Percentiles rank a stretch among this genome's conserved stretches.
These are phyloP conservation scores for Anthrax anthrax DNA, from an alignment of 2,888 invertebrate genomes.

Conservation along the genomic window DNA sequence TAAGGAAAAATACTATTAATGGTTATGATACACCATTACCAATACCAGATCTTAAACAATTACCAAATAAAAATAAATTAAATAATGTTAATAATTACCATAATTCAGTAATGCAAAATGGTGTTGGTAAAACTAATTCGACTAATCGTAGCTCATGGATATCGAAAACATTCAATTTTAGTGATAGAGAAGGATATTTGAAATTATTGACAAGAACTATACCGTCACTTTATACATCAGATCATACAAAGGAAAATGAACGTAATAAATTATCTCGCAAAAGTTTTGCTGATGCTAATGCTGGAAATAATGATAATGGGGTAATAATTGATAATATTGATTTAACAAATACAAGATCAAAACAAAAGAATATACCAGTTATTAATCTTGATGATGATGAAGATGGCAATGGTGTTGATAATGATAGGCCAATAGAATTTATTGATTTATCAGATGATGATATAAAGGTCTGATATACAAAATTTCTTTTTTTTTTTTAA, in stretches of 20 bases:
- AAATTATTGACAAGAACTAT: constrained; percentile 33
- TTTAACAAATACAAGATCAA: neutral
- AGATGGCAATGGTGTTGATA: constrained; percentile 18
- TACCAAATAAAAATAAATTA: neutral
- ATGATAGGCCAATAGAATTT: constrained; percentile 14
- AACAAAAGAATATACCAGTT: neutral
- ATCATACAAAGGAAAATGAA: neutral
- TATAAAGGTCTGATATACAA: neutral
- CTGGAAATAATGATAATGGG: no score
- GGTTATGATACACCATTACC: neutral
- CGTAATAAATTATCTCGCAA: neutral
- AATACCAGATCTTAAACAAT: no score
- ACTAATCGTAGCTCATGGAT: constrained; percentile 21
- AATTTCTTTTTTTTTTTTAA: neutral
- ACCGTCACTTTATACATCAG: constrained; percentile 3
- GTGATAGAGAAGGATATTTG: constrained; percentile 42
- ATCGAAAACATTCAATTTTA: constrained; percentile 40
- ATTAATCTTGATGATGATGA: constrained; percentile 14
- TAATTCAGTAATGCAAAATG: neutral
- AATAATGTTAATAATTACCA: neutral
- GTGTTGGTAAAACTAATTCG: neutral
- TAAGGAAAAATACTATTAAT: neutral
- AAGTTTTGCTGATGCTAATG: neutral
- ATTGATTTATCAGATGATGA: constrained; percentile 18
- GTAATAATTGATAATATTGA: no score